These are phyloP conservation scores for Drosophila bifasciata DNA, from an alignment of 1,140 invertebrate species.

Conservation along the genomic window DNA sequence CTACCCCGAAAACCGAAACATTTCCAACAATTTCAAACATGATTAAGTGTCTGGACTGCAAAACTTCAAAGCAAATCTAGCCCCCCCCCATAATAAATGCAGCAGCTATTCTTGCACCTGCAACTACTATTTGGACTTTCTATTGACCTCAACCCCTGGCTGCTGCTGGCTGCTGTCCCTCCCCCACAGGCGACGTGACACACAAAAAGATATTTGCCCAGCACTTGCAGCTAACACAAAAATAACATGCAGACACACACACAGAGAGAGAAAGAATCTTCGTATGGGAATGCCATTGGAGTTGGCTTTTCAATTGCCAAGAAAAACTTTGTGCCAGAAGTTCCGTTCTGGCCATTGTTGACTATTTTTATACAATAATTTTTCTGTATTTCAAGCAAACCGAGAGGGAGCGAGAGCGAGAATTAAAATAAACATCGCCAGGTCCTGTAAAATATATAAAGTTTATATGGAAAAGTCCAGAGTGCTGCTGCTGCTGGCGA, in stretches of 20 bases:
- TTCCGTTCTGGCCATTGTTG: conserved; percentile 51
- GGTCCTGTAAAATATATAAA: conserved; percentile 56
- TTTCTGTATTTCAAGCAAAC: conserved; percentile 24
- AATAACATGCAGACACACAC: conserved; percentile 40
- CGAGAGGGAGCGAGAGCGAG: conserved; percentile 32
- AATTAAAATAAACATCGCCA: conserved; percentile 77
- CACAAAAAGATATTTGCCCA: conserved; percentile 61
- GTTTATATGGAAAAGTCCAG: conserved; percentile 60
- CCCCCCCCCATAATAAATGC: background rate
- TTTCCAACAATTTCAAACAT: conserved; percentile 27
- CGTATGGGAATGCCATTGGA: conserved; percentile 46
- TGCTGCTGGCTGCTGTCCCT: background rate
- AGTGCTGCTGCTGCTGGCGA: conserved; percentile 15
- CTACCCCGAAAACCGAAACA: conserved; percentile 12
- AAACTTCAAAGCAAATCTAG: conserved; percentile 1
- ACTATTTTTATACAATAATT: conserved; percentile 61
- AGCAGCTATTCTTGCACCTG: conserved; percentile 40
- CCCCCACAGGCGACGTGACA: conserved; percentile 16
- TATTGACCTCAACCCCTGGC: conserved; percentile 47
- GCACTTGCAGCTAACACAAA: conserved; percentile 58
- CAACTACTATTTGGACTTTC: conserved; percentile 17
- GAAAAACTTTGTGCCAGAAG: conserved; percentile 70
- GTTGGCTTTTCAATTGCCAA: conserved; percentile 74
- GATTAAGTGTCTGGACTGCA: conserved; percentile 2
- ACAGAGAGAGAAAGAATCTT: background rate